These are phyloP conservation scores for Brachionus koreanus DNA, from an alignment of 1,140 invertebrate species.

Conservation along the genomic window DNA sequence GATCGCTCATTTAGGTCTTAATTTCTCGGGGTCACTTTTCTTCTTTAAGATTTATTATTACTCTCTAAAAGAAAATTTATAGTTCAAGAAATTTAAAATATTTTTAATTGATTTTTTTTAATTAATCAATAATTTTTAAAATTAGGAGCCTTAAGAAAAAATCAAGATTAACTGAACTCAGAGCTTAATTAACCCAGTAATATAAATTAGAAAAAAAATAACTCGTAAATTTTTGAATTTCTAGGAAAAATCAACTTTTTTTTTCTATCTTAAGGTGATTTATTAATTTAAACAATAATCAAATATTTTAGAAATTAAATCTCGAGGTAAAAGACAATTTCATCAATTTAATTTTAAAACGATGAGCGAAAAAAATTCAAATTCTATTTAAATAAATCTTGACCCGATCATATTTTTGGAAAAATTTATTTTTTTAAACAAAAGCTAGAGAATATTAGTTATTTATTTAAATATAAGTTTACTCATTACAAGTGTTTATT, in stretches of 20 bases:
- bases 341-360: not conserved
- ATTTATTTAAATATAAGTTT: not conserved
- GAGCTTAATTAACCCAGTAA: constrained; percentile 24
- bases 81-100: not conserved
- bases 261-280: not conserved
- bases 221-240: not conserved
- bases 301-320: not conserved
- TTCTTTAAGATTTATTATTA: not conserved
- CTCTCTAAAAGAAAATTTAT: not conserved
- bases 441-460: not conserved
- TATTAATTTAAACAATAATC: not conserved
- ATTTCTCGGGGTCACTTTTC: not conserved
- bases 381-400: not conserved
- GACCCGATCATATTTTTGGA: not conserved
- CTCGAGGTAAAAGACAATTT: not conserved
- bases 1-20: not conserved
- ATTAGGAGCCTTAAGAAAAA: not conserved
- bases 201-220: not conserved
- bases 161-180: not conserved
- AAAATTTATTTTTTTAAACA: not conserved
- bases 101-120: constrained; percentile 11
- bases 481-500: not conserved
- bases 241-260: not conserved
- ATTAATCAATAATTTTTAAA: constrained; percentile 2
- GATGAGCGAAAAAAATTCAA: not conserved